A percentile compares a stretch with the other conserved stretches of the same genome.
Conservation (phyloP, 2,888 invertebrate species). For the Mycalesis mineus region DNA sequence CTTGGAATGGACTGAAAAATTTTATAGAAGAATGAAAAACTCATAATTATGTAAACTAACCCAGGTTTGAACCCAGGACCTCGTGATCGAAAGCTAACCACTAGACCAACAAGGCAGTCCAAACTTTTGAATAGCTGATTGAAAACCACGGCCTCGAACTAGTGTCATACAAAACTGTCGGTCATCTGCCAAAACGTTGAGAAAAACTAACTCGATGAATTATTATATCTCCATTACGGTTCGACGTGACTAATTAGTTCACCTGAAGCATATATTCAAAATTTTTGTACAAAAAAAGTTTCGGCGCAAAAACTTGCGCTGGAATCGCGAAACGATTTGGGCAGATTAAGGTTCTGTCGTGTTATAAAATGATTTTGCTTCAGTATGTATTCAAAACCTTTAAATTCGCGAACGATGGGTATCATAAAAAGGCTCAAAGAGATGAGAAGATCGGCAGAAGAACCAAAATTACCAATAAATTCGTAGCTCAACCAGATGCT, state of each 20-base stretch:
- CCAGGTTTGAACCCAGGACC: too few relatives aligned
- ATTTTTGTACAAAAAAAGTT: slow-evolving; percentile 37
- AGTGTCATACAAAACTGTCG: slow-evolving; percentile 23
- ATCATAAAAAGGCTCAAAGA: too few relatives aligned
- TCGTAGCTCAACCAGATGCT: too few relatives aligned
- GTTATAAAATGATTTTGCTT: neutral
- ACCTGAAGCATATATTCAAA: slow-evolving; percentile 51
- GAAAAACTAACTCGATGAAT: slow-evolving; percentile 43
- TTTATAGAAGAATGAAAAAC: too few relatives aligned
- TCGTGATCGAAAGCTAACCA: too few relatives aligned
- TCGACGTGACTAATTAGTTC: slow-evolving; percentile 67
- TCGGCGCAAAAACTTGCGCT: slow-evolving; percentile 31
- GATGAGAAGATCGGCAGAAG: too few relatives aligned
- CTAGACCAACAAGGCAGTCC: too few relatives aligned
- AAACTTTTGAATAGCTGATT: neutral
- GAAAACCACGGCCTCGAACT: slow-evolving; percentile 7
- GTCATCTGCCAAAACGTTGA: slow-evolving; percentile 26
- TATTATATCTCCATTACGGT: slow-evolving; percentile 57
- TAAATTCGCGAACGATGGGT: too few relatives aligned
- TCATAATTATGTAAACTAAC: too few relatives aligned
- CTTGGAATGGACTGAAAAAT: too few relatives aligned
- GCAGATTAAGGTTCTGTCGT: slow-evolving; percentile 22
- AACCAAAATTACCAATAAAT: too few relatives aligned
- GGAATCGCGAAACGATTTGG: slow-evolving; percentile 21
- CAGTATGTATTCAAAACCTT: neutral